Percentiles rank a stretch among this genome's conserved stretches.
Conservation (phyloP, 2,888 invertebrate genomes). For the Dryobota labecula region DNA sequence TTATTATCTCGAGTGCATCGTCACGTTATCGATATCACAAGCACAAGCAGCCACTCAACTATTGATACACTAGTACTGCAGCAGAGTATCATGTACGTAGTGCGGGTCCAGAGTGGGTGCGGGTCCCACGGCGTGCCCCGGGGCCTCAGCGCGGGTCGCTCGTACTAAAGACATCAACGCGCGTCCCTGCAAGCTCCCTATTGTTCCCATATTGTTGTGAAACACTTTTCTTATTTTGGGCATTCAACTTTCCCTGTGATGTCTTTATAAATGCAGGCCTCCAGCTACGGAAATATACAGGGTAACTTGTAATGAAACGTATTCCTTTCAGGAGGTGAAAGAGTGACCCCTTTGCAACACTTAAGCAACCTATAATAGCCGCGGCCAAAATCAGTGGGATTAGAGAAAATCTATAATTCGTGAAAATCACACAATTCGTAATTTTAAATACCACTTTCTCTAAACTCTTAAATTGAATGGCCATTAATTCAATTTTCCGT, state of each 20-base stretch:
- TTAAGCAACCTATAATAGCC: background rate
- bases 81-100: too few species aligned
- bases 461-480: background rate
- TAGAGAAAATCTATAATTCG: background rate
- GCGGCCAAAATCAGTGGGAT: too few species aligned
- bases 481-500: background rate
- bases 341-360: background rate
- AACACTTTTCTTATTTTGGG: background rate
- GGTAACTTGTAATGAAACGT: too few species aligned
- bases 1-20: slow-evolving; percentile 6
- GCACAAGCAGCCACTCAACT: background rate
- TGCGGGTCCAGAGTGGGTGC: too few species aligned
- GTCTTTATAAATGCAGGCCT: background rate
- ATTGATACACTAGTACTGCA: background rate
- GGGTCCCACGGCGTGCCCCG: background rate
- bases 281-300: background rate
- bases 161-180: slow-evolving; percentile 59
- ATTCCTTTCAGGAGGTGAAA: background rate
- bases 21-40: slow-evolving; percentile 13
- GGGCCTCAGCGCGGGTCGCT: background rate
- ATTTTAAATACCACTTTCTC: background rate
- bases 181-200: background rate
- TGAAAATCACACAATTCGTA: background rate
- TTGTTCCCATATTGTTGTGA: too few species aligned
- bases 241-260: background rate